Conservation (phyloP, 2,888 invertebrate genomes). For the Branchipolynoe longqiensis region DNA sequence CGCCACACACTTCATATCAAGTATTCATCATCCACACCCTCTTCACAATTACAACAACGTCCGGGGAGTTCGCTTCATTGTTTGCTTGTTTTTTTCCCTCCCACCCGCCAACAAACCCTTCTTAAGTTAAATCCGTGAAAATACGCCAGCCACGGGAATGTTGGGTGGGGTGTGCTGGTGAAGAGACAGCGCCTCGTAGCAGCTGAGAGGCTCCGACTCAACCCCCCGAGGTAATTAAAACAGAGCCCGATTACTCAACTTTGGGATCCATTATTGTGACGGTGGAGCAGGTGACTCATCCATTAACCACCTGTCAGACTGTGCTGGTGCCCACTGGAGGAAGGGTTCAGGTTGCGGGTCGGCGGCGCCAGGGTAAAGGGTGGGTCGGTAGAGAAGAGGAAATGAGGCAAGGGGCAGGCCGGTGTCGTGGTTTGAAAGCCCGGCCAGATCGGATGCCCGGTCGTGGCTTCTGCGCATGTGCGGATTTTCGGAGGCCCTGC, state of each 20-base stretch:
- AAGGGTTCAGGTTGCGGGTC: too few species aligned
- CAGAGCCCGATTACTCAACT: conserved; percentile 25
- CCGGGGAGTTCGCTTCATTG: neutral
- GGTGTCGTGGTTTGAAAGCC: too few species aligned
- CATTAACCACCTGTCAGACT: neutral
- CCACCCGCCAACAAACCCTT: too few species aligned
- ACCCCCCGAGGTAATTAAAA: conserved; percentile 39
- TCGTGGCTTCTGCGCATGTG: too few species aligned
- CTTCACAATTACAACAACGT: conserved; percentile 33
- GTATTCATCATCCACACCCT: neutral
- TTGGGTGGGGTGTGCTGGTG: neutral
- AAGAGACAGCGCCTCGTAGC: conserved; percentile 11
- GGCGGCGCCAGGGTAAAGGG: too few species aligned
- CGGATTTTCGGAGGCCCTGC: too few species aligned
- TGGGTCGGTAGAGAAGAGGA: too few species aligned
- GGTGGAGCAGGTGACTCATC: conserved; percentile 28
- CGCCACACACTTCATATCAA: too few species aligned
- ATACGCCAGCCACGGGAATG: neutral
- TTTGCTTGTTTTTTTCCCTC: neutral
- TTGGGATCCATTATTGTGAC: conserved; percentile 16
- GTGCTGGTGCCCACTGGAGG: neutral
- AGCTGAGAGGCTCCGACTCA: conserved; percentile 3
- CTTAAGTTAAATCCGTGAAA: neutral
- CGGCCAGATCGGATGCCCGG: too few species aligned
- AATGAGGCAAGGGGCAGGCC: too few species aligned